Evolutionary conservation across 2,888 invertebrate species (phyloP), one percentile per base, ranked within the genome.

Genomic region (Chymomyza caudatula): DNA sequence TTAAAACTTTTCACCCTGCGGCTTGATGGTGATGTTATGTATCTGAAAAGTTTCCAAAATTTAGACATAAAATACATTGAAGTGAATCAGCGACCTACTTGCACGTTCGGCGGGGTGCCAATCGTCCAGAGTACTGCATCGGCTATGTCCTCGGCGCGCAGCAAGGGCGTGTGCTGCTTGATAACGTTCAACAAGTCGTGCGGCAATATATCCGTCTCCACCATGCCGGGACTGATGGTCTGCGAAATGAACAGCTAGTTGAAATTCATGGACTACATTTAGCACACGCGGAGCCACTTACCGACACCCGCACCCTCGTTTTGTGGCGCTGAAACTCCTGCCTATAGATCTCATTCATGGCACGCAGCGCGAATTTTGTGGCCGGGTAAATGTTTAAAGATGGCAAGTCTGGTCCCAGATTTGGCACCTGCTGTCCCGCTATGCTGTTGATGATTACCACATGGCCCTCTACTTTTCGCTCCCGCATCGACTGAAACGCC

Each of bases 401-500:
- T 5, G 90, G 89, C 53, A 90, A 67, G 65, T 84, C 78, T 0
- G 87, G 77, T 0, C 87, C 88, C 49, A 90, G 65, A 67, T 88
- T 88, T 0, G 89, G 89, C 15, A 91, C 89, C 67, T 86, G 86
- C 67, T 89, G 89, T 4, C 90, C 91, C 19, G 88, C 88, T 2
- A 90, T 76, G 67, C 91, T 91, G 25, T 91, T 92, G 8, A 92
- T 88, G 63, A 92, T 90, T 44, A 93, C 88, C 62, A 92, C 90
- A 73, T 92, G 92, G 0, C 92, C 92, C 70, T 92, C 91, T 2
- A 71, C 73, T 1, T 90, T 86, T 0, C 88, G 88, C 6, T 74
- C 69, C 0, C 77, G 89, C 92, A 93, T 92, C 0, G 91, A 91
- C 0, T 90, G 87, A 42, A 92, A 89, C 1, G 92, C 92, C 65